phyloP scores from a whole-genome alignment of 35 echinoderm and acorn worm genomes.

The Hemicentrotus pulcherrimus region DNA sequence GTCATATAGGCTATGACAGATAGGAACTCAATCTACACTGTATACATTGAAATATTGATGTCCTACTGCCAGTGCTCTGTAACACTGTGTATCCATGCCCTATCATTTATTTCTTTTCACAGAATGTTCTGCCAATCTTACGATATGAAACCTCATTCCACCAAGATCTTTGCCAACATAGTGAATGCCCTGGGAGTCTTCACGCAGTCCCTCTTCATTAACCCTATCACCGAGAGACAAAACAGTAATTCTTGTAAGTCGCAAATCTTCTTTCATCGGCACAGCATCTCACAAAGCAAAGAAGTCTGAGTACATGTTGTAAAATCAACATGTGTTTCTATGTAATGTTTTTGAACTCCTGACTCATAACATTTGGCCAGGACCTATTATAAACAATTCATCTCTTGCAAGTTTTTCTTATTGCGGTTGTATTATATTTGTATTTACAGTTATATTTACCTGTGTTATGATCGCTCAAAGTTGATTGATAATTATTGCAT shows the following conservation, averaged over 20 bases:
- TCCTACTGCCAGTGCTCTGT: too few relatives aligned
- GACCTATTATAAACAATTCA: not conserved
- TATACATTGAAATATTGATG: too few relatives aligned
- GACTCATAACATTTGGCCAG: too few relatives aligned
- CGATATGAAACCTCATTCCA: conserved; percentile 95
- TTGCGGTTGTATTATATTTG: not conserved
- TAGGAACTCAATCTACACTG: too few relatives aligned
- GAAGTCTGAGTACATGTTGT: not conserved
- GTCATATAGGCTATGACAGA: too few relatives aligned
- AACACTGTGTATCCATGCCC: not conserved
- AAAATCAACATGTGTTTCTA: too few relatives aligned
- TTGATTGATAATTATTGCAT: not conserved
- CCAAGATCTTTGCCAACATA: conserved; percentile 98
- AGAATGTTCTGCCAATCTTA: conserved; percentile 93
- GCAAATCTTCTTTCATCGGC: not conserved
- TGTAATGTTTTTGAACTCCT: too few relatives aligned
- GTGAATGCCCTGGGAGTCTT: conserved; percentile 95
- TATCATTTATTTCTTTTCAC: conserved; percentile 20
- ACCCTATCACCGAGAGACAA: conserved; percentile 70
- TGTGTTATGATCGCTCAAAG: not conserved
- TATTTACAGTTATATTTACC: not conserved
- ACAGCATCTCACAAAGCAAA: not conserved
- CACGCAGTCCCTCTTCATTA: conserved; percentile 94
- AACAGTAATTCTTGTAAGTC: conserved; percentile 65
- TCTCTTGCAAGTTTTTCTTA: not conserved